phyloP scores from a whole-genome alignment of 2,797 vertebrate genomes.

The Buphagus erythrorhynchus region DNA sequence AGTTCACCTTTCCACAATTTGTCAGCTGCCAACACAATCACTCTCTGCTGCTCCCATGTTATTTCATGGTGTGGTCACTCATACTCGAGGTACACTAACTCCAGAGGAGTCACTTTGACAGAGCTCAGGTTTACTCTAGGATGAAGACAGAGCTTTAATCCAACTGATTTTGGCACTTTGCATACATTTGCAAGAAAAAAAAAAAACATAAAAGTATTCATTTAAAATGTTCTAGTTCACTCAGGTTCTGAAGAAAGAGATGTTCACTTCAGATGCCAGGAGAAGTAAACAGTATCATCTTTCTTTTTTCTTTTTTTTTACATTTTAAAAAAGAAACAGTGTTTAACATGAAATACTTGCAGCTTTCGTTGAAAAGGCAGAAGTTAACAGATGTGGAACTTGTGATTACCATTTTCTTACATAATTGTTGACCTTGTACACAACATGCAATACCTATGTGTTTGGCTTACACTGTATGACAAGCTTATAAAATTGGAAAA shows the following conservation, averaged over 20 bases:
- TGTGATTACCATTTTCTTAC: neutral
- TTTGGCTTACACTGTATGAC: neutral
- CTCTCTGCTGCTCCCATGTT: constrained; percentile 42
- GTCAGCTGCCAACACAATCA: constrained; percentile 38
- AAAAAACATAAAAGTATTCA: neutral
- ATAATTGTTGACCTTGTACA: neutral
- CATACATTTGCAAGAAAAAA: neutral
- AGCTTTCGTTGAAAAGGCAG: neutral
- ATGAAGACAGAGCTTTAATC: neutral
- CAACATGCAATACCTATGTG: neutral
- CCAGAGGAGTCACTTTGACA: neutral
- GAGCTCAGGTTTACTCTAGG: neutral
- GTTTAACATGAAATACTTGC: neutral
- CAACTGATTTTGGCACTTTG: neutral
- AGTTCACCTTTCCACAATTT: neutral
- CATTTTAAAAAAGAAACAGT: neutral
- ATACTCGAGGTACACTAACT: neutral
- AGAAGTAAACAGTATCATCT: neutral
- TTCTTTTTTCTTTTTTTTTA: neutral
- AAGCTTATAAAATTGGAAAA: neutral
- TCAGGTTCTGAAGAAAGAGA: neutral
- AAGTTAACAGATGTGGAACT: neutral
- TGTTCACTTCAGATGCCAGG: neutral
- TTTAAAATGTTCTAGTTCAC: neutral
- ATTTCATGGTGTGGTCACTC: constrained; percentile 55